These are phyloP conservation scores for Cryptosula pallasiana DNA, from an alignment of 2,888 invertebrate species.

Conservation along the genomic window DNA sequence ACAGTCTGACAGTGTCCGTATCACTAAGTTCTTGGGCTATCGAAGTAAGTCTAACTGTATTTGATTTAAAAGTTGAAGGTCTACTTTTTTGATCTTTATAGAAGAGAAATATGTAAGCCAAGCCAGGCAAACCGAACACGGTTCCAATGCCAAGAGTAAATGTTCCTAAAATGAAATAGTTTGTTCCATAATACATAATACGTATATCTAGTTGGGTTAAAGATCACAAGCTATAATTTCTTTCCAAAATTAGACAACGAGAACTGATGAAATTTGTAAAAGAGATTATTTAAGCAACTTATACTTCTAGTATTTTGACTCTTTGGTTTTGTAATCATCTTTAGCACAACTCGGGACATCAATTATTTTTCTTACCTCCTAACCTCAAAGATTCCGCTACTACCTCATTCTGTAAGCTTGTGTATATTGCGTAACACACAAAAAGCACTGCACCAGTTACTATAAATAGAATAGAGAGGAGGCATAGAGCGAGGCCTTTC, in stretches of 20 bases:
- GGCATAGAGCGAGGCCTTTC: conserved; percentile 7
- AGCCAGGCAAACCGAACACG: conserved; percentile 3
- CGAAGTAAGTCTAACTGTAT: not conserved
- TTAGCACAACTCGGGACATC: not conserved
- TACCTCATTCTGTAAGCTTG: not conserved
- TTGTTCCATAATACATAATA: too few species aligned
- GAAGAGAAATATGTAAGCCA: not conserved
- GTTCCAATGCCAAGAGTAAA: conserved; percentile 2
- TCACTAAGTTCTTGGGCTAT: not conserved
- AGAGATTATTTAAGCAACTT: too few species aligned
- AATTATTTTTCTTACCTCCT: not conserved
- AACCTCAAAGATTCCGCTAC: not conserved
- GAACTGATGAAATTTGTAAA: too few species aligned
- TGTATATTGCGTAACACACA: not conserved
- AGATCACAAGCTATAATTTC: too few species aligned
- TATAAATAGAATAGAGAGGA: not conserved
- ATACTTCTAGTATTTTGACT: too few species aligned
- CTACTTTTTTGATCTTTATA: not conserved
- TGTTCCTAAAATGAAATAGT: too few species aligned
- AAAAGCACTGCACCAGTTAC: not conserved
- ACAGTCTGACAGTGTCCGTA: not conserved
- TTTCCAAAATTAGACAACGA: too few species aligned
- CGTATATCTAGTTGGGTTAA: too few species aligned
- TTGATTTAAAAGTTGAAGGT: not conserved
- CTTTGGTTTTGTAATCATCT: too few species aligned